Percentiles rank a stretch among this genome's conserved stretches.
Conservation (phyloP, 2,113 vertebrate genomes). For the Odobenus rosmarus region DNA sequence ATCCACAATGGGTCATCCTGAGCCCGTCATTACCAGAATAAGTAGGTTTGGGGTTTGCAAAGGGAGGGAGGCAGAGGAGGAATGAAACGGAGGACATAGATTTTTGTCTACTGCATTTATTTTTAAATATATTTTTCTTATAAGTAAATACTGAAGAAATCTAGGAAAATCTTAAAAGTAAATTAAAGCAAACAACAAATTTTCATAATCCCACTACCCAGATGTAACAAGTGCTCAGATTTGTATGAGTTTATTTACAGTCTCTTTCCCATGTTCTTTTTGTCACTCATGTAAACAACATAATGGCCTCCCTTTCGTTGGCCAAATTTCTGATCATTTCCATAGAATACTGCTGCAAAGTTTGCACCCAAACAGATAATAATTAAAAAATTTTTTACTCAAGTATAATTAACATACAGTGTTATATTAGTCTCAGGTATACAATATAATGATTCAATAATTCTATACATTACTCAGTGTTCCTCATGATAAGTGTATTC, state of each 20-base stretch:
- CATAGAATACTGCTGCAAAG: not conserved
- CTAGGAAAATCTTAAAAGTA: slow-evolving; percentile 21
- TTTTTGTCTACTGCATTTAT: not conserved
- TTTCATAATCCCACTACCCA: not conserved
- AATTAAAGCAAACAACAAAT: slow-evolving; percentile 7
- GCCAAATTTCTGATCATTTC: not conserved
- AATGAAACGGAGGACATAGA: not conserved
- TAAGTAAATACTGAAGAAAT: not conserved
- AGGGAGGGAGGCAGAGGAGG: not conserved
- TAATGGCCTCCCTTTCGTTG: not conserved
- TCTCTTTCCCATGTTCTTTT: not conserved
- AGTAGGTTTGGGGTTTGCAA: not conserved
- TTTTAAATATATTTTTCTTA: slow-evolving; percentile 3
- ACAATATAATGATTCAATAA: not conserved
- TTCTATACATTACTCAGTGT: not conserved
- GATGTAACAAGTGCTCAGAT: not conserved
- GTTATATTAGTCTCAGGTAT: not conserved
- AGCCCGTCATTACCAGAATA: not conserved
- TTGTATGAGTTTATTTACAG: not conserved
- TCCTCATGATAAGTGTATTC: not conserved
- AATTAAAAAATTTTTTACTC: not conserved
- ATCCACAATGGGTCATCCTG: not conserved
- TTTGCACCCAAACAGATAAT: not conserved
- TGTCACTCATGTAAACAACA: not conserved
- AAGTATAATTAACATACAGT: not conserved